Evolutionary conservation across 2,113 vertebrate genomes (phyloP), one percentile per base, ranked within the genome.

Genomic region (Cygnus atratus): DNA sequence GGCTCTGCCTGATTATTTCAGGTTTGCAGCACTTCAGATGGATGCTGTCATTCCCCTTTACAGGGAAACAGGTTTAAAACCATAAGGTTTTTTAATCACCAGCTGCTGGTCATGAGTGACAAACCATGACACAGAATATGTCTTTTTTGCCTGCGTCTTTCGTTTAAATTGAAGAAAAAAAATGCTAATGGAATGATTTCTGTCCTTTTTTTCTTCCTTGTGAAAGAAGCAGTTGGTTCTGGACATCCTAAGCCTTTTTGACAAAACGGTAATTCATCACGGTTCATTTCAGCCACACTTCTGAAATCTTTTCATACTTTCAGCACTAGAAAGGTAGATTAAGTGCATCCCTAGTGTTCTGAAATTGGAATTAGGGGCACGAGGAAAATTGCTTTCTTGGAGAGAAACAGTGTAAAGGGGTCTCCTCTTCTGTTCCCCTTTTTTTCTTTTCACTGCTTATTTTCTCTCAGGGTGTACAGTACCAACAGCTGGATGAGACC

Each of bases 41-140:
- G 62, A 77, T 17, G 20, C 46, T 1, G 0, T 83, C 71, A 9
- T 86, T 63, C 55, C 68, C 65, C 62, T 84, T 92, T 62, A 35
- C 13, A 48, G 43, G 33, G 11, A 73, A 87, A 25, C 25, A 91
- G 46, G 20, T 80, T 95, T 92, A 35, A 95, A 93, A 37, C 57
- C 39, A n/a, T 88, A 58, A 66, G 26, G 26, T 29, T 68, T 92
- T 77, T 90, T 84, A 92, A 77, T 89, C 31, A 48, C 66, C 78
- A 88, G 73, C 46, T 97, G 52, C 72, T 87, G 74, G 46, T 86
- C 72, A 48, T 90, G 72, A 94, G 14, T 91, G 68, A 90, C 85
- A 96, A 94, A 61, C 44, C 48, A 61, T 88, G 59, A 84, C 52
- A 88, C 70, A 77, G 59, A 88, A 5, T 87, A 43, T 41, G 48